Conservation (phyloP, 2,113 vertebrate genomes). For the Oriolus oriolus region DNA sequence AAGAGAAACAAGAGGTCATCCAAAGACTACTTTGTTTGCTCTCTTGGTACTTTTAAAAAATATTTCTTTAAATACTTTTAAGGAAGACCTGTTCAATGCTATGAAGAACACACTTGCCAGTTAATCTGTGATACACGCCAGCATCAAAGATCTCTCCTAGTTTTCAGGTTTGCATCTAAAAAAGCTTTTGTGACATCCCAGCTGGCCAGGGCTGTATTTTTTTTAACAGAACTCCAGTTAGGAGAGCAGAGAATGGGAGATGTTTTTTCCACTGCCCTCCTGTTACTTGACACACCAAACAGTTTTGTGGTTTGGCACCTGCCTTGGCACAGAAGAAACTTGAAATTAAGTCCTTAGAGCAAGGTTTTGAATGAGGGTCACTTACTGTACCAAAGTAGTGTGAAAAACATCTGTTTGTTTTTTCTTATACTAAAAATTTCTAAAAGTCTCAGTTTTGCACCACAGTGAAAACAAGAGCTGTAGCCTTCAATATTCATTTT, state of each 20-base stretch:
- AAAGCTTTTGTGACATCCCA: background rate
- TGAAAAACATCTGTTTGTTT: background rate
- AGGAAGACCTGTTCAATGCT: background rate
- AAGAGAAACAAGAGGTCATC: constrained; percentile 55
- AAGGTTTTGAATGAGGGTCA: background rate
- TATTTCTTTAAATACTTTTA: constrained; percentile 7
- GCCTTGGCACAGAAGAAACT: background rate
- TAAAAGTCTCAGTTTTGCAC: background rate
- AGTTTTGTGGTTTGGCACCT: background rate
- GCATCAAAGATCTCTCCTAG: background rate
- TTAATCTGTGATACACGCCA: background rate
- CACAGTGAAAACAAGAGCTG: background rate
- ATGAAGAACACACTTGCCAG: background rate
- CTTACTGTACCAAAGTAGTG: background rate
- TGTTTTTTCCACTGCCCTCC: background rate
- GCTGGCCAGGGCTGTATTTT: background rate
- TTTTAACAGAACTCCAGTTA: background rate
- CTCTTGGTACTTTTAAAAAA: constrained; percentile 7
- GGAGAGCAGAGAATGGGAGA: background rate
- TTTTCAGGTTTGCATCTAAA: background rate
- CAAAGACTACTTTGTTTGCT: constrained; percentile 53
- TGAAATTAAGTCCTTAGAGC: background rate
- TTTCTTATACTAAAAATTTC: background rate
- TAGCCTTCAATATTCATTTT: background rate
- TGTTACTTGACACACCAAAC: background rate